phyloP scores from a whole-genome alignment of 1,140 invertebrate species.

The Trialeurodes vaporariorum region DNA sequence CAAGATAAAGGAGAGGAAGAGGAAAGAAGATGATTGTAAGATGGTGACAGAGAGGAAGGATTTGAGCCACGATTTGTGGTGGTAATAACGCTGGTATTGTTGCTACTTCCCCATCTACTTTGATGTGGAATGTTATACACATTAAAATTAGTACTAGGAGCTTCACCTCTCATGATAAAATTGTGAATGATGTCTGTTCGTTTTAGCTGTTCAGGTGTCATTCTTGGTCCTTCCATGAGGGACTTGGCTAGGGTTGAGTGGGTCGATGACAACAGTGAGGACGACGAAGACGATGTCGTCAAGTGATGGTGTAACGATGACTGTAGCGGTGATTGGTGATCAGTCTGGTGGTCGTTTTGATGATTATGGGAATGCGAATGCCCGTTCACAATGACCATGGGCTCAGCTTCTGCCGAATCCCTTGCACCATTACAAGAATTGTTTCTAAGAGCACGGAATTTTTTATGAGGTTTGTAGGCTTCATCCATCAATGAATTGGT shows the following conservation, averaged over 20 bases:
- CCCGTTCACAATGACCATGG: conserved; percentile 34
- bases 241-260: conserved; percentile 78
- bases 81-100: conserved; percentile 19
- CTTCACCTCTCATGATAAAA: conserved; percentile 62
- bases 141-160: conserved; percentile 6
- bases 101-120: conserved; percentile 19
- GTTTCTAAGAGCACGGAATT: conserved; percentile 70
- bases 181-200: conserved; percentile 79
- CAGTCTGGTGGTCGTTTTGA: not conserved
- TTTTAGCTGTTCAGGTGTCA: conserved; percentile 80
- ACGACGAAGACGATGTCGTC: conserved; percentile 29
- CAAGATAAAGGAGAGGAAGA: conserved; percentile 31
- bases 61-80: conserved; percentile 14
- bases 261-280: conserved; percentile 51
- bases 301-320: conserved; percentile 38
- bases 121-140: not conserved
- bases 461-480: conserved; percentile 89
- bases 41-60: conserved; percentile 14
- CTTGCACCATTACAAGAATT: conserved; percentile 32
- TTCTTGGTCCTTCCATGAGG: conserved; percentile 73
- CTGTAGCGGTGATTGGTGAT: too few relatives aligned
- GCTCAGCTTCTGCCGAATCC: conserved; percentile 63
- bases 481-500: conserved; percentile 85
- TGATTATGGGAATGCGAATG: conserved; percentile 8
- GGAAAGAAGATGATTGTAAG: conserved; percentile 6